Conservation (phyloP, 2,113 vertebrate genomes). For the Myotis lucifugus region DNA sequence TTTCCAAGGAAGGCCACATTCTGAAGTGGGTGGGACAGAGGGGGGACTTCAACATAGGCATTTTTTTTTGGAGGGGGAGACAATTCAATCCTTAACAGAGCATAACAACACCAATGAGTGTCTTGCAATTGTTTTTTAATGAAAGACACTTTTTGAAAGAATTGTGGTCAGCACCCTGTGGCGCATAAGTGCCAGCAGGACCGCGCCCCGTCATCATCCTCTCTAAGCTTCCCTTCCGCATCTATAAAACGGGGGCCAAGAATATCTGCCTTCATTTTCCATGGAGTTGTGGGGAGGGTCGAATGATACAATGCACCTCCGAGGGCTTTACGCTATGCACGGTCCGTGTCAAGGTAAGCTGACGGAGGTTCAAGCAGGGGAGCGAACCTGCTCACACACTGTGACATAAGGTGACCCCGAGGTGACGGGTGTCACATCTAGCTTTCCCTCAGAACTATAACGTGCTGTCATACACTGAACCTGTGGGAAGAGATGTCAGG, state of each 20-base stretch:
- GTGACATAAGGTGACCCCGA: not conserved
- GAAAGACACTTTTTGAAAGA: conserved; percentile 3
- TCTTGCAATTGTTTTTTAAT: not conserved
- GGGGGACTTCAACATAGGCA: not conserved
- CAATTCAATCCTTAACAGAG: not conserved
- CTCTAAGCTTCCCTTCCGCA: not conserved
- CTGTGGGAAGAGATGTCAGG: not conserved
- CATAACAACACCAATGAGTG: not conserved
- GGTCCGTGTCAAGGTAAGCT: not conserved
- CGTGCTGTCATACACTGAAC: not conserved
- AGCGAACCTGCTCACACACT: not conserved
- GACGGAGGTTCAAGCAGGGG: not conserved
- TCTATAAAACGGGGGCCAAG: not conserved
- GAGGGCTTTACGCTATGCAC: not conserved
- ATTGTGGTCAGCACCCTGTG: not conserved
- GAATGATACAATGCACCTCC: not conserved
- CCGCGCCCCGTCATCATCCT: not conserved
- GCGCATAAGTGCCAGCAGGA: not conserved
- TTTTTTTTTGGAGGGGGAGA: not conserved
- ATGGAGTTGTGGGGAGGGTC: not conserved
- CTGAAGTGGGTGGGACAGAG: not conserved
- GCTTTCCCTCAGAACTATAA: not conserved
- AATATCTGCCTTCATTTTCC: not conserved
- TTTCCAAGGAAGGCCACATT: not conserved
- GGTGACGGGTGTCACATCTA: not conserved